These are phyloP conservation scores for Drosophila arizonae DNA, from an alignment of 1,140 invertebrate genomes.

Conservation along the genomic window DNA sequence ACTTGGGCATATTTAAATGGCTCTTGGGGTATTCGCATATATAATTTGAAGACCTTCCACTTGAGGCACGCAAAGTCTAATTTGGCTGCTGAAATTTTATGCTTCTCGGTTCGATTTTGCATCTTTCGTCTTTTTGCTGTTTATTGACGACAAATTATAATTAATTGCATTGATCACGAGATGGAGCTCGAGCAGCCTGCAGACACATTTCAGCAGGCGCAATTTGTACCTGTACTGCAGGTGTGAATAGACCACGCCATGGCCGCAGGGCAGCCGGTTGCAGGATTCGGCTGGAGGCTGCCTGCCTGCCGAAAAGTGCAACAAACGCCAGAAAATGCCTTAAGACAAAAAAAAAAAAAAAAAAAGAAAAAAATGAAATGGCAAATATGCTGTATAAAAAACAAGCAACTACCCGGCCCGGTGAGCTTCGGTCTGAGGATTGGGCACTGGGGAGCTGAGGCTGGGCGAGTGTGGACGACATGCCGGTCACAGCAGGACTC, in stretches of 20 bases:
- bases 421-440: no score
- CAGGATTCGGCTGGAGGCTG: constrained; percentile 8
- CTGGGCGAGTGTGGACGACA: constrained; percentile 56
- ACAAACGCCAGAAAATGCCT: constrained; percentile 33
- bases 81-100: constrained; percentile 25
- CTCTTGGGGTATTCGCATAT: constrained; percentile 16
- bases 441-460: not conserved
- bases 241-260: constrained; percentile 71
- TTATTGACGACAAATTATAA: constrained; percentile 81
- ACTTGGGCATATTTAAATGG: constrained; percentile 11
- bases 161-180: constrained; percentile 80
- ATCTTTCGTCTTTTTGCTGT: constrained; percentile 43
- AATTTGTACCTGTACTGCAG: constrained; percentile 71
- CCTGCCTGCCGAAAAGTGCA: constrained; percentile 32
- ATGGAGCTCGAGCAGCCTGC: constrained; percentile 75
- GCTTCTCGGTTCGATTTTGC: constrained; percentile 21
- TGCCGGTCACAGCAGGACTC: constrained; percentile 76
- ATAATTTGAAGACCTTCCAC: constrained; percentile 16
- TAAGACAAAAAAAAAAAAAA: constrained; percentile 4
- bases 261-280: constrained; percentile 27
- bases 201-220: constrained; percentile 75
- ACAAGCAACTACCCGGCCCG: not conserved
- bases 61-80: constrained; percentile 27
- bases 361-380: constrained; percentile 22
- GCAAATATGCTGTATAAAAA: constrained; percentile 17